A percentile compares a stretch with the other conserved stretches of the same genome.
These are phyloP conservation scores for Hippocampus mohnikei DNA, from an alignment of 2,113 vertebrate genomes.

Conservation along the genomic window DNA sequence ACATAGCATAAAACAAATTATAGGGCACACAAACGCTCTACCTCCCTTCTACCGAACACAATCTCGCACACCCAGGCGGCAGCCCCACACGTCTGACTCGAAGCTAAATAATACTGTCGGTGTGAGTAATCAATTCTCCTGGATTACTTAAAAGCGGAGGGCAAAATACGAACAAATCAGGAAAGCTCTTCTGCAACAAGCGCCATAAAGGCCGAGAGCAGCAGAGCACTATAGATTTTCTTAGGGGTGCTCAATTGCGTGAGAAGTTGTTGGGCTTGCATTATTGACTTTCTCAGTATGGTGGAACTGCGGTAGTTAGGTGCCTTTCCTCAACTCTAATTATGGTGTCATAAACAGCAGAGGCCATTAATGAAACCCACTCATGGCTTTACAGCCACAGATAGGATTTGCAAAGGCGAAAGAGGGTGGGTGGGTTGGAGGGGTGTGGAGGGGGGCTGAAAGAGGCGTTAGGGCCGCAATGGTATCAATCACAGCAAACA, in stretches of 20 bases:
- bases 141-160: constrained; percentile 70
- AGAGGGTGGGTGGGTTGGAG: constrained; percentile 33
- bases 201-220: constrained; percentile 78
- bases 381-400: constrained; percentile 67
- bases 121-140: constrained; percentile 62
- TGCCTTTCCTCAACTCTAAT: constrained; percentile 92
- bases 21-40: constrained; percentile 47
- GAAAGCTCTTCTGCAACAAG: constrained; percentile 77
- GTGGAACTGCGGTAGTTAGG: constrained; percentile 87
- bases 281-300: constrained; percentile 89
- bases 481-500: constrained; percentile 70
- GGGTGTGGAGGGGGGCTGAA: constrained; percentile 22
- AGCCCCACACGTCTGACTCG: constrained; percentile 39
- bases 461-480: constrained; percentile 40
- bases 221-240: constrained; percentile 87
- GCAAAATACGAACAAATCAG: constrained; percentile 66
- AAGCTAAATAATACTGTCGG: constrained; percentile 49
- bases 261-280: constrained; percentile 98
- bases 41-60: constrained; percentile 27
- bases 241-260: constrained; percentile 88
- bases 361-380: constrained; percentile 85
- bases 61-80: constrained; percentile 20
- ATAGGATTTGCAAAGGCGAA: constrained; percentile 71
- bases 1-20: constrained; percentile 69
- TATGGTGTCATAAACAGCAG: constrained; percentile 90